Evolutionary conservation across 2,113 vertebrate species (phyloP).

Genomic region (Arizona elegans): DNA sequence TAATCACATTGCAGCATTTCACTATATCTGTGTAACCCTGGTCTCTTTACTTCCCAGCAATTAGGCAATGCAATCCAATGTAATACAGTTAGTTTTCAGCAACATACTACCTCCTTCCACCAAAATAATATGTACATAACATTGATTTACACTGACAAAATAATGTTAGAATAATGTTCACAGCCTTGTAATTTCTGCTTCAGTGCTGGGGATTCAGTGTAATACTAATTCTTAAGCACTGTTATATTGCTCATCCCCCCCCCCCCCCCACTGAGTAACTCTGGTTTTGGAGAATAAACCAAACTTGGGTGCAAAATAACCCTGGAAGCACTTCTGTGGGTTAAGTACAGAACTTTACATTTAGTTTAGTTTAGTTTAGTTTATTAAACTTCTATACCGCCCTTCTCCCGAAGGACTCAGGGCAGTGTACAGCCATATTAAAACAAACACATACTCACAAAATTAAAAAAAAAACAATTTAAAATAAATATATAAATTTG

Average conservation of each 20-base stretch:
- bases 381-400: no score
- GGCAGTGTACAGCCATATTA: no score
- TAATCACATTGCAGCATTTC: neutral
- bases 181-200: neutral
- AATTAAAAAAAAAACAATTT: no score
- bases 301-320: neutral
- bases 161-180: neutral
- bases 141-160: neutral
- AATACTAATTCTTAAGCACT: neutral
- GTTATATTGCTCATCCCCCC: neutral
- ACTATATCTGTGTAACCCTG: neutral
- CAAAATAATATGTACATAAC: neutral
- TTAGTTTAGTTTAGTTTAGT: neutral
- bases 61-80: neutral
- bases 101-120: neutral
- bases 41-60: neutral
- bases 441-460: no score
- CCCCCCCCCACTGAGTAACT: neutral
- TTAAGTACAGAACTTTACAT: neutral
- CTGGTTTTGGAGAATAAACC: neutral
- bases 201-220: neutral
- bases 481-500: no score
- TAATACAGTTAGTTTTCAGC: neutral
- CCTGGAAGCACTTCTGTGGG: neutral
- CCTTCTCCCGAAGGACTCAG: no score